Percentiles rank a stretch among this genome's conserved stretches.
These are phyloP conservation scores for Notoglanidium macrostoma DNA, from an alignment of 2,797 vertebrate genomes.

Conservation along the genomic window DNA sequence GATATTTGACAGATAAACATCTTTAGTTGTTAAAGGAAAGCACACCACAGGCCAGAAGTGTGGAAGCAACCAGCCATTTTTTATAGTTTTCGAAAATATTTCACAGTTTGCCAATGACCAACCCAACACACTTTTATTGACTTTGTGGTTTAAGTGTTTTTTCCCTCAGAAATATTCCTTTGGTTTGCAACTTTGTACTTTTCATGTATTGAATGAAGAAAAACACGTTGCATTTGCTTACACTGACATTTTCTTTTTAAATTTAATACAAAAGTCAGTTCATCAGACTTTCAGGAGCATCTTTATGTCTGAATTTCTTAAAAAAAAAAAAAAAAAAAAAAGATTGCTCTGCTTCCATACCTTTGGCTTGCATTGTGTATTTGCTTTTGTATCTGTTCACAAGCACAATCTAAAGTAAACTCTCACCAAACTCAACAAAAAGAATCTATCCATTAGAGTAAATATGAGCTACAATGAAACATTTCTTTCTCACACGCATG, in stretches of 20 bases:
- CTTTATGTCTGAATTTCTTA: background rate
- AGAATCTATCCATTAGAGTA: background rate
- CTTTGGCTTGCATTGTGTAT: background rate
- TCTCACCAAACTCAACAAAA: background rate
- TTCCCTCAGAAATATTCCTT: background rate
- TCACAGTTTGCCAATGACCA: background rate
- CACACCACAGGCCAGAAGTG: conserved; percentile 14
- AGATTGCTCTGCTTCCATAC: background rate
- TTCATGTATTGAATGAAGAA: background rate
- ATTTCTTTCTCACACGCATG: background rate
- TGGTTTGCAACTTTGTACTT: background rate
- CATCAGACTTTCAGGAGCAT: background rate
- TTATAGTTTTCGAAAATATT: conserved; percentile 3
- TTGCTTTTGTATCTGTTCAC: background rate
- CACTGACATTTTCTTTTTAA: background rate
- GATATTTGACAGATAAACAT: conserved; percentile 5
- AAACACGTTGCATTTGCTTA: conserved; percentile 16
- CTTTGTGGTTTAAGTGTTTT: background rate
- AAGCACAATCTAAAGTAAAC: background rate
- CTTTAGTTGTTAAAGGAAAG: background rate
- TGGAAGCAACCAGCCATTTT: background rate
- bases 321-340: too few relatives aligned
- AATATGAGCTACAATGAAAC: background rate
- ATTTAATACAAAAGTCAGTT: background rate
- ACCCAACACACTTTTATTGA: conserved; percentile 5